Base-by-base conservation (phyloP, 2,888 invertebrate genomes). In the Erpobdella octoculata region DNA sequence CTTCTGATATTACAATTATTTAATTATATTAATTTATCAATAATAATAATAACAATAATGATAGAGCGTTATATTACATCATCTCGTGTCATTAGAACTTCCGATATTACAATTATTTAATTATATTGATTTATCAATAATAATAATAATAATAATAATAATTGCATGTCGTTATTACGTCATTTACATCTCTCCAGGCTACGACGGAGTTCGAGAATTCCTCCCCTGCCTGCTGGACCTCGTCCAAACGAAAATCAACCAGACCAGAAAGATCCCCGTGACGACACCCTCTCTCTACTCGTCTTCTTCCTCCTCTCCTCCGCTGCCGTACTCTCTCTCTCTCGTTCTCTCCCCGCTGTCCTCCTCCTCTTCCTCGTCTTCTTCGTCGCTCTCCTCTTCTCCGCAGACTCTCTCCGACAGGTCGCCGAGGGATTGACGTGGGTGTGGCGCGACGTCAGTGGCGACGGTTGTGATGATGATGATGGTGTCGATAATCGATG, bases 121-220 rank as follows among this genome's bases (percentile, higher is more conserved):
- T 3, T 25, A 53, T 3, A 9, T 1, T 6, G 28, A 3, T 25
- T 6, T 48, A 48, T 6, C 25, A 48, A 48, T 48, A 6, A 48
- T 48, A 48, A 4, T 48, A 12, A 48, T 48, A 6, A 3, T 48
- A 48, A 37, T 18, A 18, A n/a, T 67, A 46, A 2, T 67, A 21
- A 9, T 33, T 25, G 62, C 21, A 4, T 58, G 15, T 33, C 33
- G 31, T 6, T 0, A 1, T 25, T 12, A 71, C 38, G 12, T 25
- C 53, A 31, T 37, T n/a, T 6, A 9, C 21, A 25, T 68, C 12
- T 66, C 64, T 65, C 36, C 71, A 75, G 75, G 75, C 21, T 75
- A 75, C 33, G 75, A 75, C 38, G 75, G 75, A 0, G 74, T 75
- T 15, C 68, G 71, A 18, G 75, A 74, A 12, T 74, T 75, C 36